Evolutionary conservation across 2,797 vertebrate genomes (phyloP).

Genomic region (Chloroceryle amazona): DNA sequence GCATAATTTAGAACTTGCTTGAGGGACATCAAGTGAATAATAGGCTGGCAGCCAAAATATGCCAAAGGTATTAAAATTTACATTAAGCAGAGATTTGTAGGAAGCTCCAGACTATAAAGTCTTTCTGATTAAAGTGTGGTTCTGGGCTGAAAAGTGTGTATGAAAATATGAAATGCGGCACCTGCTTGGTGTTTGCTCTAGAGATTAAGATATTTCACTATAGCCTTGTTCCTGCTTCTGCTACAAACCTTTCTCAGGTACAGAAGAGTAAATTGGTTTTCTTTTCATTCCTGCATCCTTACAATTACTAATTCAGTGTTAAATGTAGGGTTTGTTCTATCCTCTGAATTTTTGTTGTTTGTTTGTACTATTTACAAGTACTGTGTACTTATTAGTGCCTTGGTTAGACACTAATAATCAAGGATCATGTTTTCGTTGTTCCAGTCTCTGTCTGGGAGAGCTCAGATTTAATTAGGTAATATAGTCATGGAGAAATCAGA

Average conservation of each 20-base stretch:
- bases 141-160: conserved; percentile 4
- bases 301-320: background rate
- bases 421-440: background rate
- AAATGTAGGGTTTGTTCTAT: background rate
- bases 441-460: background rate
- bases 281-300: background rate
- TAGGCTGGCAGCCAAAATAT: conserved; percentile 49
- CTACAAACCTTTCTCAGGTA: background rate
- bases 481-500: background rate
- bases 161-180: conserved; percentile 48
- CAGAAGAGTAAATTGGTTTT: background rate
- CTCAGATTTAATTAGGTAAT: background rate
- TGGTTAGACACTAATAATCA: background rate
- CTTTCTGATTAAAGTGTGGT: conserved; percentile 51
- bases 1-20: conserved; percentile 51
- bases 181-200: conserved; percentile 27
- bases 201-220: conserved; percentile 33
- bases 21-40: conserved; percentile 17
- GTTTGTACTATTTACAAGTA: background rate
- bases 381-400: background rate
- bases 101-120: conserved; percentile 62
- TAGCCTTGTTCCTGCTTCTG: background rate
- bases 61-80: conserved; percentile 42
- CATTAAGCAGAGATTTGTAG: conserved; percentile 49
- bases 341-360: background rate